Base-by-base conservation (phyloP, 2,797 vertebrate species). In the Holocentrus rufus region DNA sequence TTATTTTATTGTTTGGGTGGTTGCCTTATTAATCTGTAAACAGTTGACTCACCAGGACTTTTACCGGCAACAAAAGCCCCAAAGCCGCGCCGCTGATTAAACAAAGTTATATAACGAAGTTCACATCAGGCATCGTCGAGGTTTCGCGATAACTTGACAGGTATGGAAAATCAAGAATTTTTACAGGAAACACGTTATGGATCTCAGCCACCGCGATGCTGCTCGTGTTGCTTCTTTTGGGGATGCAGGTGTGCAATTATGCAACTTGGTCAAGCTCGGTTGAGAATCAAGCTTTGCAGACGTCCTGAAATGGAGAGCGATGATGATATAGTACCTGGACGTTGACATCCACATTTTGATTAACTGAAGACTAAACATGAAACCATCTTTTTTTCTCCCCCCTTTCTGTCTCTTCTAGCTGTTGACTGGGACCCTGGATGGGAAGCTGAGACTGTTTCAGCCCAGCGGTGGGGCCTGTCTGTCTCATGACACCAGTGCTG, bases 351-450 rank as follows among this genome's bases (percentile, higher is more conserved):
- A 55, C 49, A 13, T 23, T 59, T n/a, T 39, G 57, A 59, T 9
- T 53, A 63, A 61, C 52, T 42, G 54, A 75, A 70, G 68, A 56
- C 30, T 58, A 50, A 78, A 34, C 0, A 6, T 83, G 72, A 84
- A 74, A 50, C 81, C 36, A 72, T 83, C 57, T 81, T 50, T 50
- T 65, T 62, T 78, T 22, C 5, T 15, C 23, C 22, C 42, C 7
- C 7, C 60, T 13, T 34, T 83, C 49, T 73, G 27, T 79, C 47
- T 88, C 42, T 82, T 34, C 44, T 65, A 97, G 96, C 95, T 97
- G 64, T 80, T 92, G 88, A 96, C 95, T 59, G 95, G 95, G 79
- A 95, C 95, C 67, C 77, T 96, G 90, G 95, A 96, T 65, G 96
- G 96, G 76, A 95, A 91, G 70, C 93, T 98, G 50, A 93, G 79